Base-by-base conservation (phyloP, 2,797 vertebrate genomes). In the Xiphophorus birchmanni region DNA sequence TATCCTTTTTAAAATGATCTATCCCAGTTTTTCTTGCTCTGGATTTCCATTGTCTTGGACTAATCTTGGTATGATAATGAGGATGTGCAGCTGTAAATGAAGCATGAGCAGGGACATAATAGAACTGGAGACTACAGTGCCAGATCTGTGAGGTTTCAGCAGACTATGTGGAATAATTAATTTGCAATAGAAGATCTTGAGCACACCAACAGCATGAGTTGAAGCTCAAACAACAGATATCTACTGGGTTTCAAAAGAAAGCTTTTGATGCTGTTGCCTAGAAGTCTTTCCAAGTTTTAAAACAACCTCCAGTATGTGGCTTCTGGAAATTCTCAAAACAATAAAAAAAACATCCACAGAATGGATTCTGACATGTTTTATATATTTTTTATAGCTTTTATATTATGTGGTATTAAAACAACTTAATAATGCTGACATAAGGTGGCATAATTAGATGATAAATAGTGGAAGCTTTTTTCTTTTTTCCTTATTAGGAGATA, bases 151-250 rank as follows among this genome's bases (percentile, higher is more conserved):
- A 75, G 82, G 79, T 84, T 88, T 83, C 58, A 80, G 26, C 26
- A 74, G 56, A 76, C 15, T 50, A 73, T 47, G 21, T 81, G 72
- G 32, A 81, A 86, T 86, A 21, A 90, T 87, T 83, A 84, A 90
- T 90, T 75, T 85, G 80, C 82, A 71, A 45, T 2, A 0, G 35
- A 85, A 37, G 42, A 32, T 91, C 79, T 77, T 89, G 69, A 79
- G 80, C 78, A 52, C 17, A 13, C 13, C 73, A 73, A 12, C 82
- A 84, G 40, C 54, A 75, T 29, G 35, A 12, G 10, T 50, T 37
- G 75, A 26, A 77, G 52, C 48, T 80, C 65, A 83, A 74, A 83
- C 73, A 75, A 58, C 76, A 82, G 74, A 78, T 76, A 71, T 44
- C 42, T 78, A 56, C 50, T 82, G 65, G 44, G 47, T 80, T 40